These are phyloP conservation scores for Aurelia coerulea DNA, from an alignment of 30 jellyfish, hydroid and myxozoan genomes.

Conservation along the genomic window DNA sequence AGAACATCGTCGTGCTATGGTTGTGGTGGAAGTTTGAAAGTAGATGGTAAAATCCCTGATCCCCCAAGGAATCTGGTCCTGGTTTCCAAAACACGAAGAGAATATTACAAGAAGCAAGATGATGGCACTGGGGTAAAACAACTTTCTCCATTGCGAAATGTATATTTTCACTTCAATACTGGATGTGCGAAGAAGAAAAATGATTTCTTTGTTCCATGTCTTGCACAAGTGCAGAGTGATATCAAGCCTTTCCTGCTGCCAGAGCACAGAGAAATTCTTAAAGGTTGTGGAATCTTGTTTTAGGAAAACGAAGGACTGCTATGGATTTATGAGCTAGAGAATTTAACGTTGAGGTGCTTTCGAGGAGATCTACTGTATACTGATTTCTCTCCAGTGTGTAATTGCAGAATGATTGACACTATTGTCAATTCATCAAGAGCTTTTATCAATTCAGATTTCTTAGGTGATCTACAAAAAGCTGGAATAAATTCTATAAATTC, in stretches of 20 bases:
- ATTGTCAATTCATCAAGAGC: no score
- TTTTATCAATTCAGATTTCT: no score
- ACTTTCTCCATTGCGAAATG: no score
- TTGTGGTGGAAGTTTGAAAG: not conserved
- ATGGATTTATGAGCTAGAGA: no score
- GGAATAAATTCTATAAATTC: no score
- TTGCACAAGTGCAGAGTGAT: conserved; percentile 16
- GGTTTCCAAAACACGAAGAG: conserved; percentile 15
- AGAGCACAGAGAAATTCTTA: not conserved
- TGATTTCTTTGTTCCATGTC: conserved; percentile 9
- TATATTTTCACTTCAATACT: not conserved
- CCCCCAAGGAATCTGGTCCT: conserved; percentile 19
- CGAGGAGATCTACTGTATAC: no score
- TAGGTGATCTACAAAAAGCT: no score
- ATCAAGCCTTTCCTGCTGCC: not conserved
- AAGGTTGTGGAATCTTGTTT: not conserved
- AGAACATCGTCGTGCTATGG: conserved; percentile 11
- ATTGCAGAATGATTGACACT: no score
- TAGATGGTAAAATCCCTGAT: not conserved
- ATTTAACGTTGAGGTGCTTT: no score
- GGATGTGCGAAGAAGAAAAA: conserved; percentile 6
- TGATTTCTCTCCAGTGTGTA: no score
- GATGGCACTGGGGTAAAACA: no score
- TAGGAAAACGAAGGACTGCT: no score
- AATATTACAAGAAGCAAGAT: not conserved